phyloP scores from a whole-genome alignment of 2,113 vertebrate genomes.

The Gorsachius goisagi region DNA sequence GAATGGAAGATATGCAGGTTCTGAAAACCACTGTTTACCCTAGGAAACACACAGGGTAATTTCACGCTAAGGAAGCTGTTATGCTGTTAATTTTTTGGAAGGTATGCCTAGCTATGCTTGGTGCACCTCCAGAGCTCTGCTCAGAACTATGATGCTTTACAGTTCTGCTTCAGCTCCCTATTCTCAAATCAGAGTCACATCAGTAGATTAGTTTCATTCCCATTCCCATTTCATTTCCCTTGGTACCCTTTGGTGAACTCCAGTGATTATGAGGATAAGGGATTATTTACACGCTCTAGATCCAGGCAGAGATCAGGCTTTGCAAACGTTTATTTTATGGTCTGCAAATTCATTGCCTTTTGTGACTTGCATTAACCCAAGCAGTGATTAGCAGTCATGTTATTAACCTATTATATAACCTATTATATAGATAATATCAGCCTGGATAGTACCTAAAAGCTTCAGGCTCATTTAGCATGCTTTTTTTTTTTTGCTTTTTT shows the following conservation, averaged over 20 bases:
- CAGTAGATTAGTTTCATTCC: slow-evolving; percentile 32
- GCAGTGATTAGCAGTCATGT: slow-evolving; percentile 5
- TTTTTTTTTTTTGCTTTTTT: too few species aligned
- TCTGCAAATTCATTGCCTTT: slow-evolving; percentile 27
- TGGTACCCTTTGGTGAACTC: not conserved
- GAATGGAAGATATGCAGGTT: not conserved
- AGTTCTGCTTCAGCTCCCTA: slow-evolving; percentile 16
- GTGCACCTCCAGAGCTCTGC: not conserved
- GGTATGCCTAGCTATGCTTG: not conserved
- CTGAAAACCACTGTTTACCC: not conserved
- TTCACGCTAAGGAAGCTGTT: not conserved
- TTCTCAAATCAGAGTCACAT: not conserved
- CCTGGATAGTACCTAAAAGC: not conserved
- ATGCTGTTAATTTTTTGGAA: not conserved
- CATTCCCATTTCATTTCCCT: not conserved
- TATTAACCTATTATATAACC: slow-evolving; percentile 19
- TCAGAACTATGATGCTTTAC: not conserved
- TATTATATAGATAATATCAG: not conserved
- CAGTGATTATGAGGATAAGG: slow-evolving; percentile 36
- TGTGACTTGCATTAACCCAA: slow-evolving; percentile 38
- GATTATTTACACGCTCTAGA: slow-evolving; percentile 25
- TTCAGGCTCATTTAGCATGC: not conserved
- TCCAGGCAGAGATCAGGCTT: slow-evolving; percentile 4
- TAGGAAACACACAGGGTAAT: not conserved
- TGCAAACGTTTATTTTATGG: slow-evolving; percentile 35